Base-by-base conservation (phyloP, 2,888 invertebrate species). In the Nesidiocoris tenuis region DNA sequence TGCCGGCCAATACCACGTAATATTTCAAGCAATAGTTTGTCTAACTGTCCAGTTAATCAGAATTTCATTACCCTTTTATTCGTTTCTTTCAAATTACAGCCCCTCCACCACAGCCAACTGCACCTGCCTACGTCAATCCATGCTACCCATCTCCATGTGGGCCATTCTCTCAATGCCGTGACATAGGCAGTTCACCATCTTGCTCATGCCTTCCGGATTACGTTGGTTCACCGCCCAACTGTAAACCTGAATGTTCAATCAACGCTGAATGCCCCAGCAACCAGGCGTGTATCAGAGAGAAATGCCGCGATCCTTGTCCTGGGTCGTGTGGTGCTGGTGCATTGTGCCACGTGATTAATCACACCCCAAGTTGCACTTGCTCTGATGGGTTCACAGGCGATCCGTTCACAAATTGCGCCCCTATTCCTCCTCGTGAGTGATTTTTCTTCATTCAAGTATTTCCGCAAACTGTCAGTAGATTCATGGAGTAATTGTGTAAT, bases 181-280 rank as follows among this genome's bases (percentile, higher is more conserved):
- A 81, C 54, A 77, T 76, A 24, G 76, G 76, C 17, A 78, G 78
- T 17, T 77, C 78, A 54, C 78, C 80, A 9, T 80, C 82, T 56
- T 94, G 94, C 82, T 88, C 89, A 56, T 95, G 94, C 81, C 88
- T 93, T 77, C 88, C 90, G 81, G 92, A 92, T 80, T 93, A 93
- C 82, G 89, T 89, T 82, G 94, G 94, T 74, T 93, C 94, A 84
- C 94, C 94, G 1, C 91, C 92, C 83, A 91, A 82, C 24, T 83
- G 95, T 82, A 88, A 93, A 79, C 94, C 94, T 0, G 94, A 95
- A 85, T 95, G 95, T 83, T 90, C 93, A 54, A 86, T 93, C 1
- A 94, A 92, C 82, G 90, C 93, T 0, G 94, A 95, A 82, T 95
- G 95, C 83, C 87, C 91, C 17, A 89, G 89, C 68, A 87, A 90